phyloP scores from a whole-genome alignment of 2,797 vertebrate genomes.

The Leuciscus waleckii region DNA sequence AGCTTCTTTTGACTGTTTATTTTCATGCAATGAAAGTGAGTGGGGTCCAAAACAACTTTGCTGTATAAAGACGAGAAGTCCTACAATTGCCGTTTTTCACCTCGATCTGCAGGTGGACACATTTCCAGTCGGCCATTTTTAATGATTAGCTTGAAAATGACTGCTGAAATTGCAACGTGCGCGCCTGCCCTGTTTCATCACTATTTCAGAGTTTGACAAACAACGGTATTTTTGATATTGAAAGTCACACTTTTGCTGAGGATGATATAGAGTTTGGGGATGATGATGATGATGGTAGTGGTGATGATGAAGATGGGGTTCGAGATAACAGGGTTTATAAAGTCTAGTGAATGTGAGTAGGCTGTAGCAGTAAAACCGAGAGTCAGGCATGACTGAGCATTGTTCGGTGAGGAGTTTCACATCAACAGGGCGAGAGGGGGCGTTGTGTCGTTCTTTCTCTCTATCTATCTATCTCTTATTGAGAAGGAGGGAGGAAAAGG shows the following conservation, averaged over 20 bases:
- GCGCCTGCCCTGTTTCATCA: not conserved
- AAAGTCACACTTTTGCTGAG: slow-evolving; percentile 22
- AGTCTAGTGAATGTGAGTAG: slow-evolving; percentile 67
- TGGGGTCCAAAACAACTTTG: not conserved
- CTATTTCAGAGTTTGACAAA: not conserved
- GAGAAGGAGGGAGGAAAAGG: slow-evolving; percentile 8
- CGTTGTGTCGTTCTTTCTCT: slow-evolving; percentile 47
- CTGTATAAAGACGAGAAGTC: not conserved
- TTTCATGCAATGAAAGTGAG: not conserved
- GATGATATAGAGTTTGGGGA: slow-evolving; percentile 9
- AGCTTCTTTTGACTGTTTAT: not conserved
- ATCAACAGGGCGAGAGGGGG: slow-evolving; percentile 61
- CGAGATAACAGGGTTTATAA: slow-evolving; percentile 58
- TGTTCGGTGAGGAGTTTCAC: slow-evolving; percentile 70
- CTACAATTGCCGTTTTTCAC: not conserved
- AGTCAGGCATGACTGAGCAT: slow-evolving; percentile 80
- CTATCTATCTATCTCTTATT: slow-evolving; percentile 41
- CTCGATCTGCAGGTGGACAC: not conserved
- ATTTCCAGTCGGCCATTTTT: not conserved
- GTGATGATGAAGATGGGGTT: slow-evolving; percentile 40
- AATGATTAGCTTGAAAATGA: not conserved
- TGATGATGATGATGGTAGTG: slow-evolving; percentile 1
- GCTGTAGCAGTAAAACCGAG: slow-evolving; percentile 79
- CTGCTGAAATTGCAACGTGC: not conserved
- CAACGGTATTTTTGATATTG: slow-evolving; percentile 12